Conservation (phyloP, 2,113 vertebrate genomes). For the Theristicus caerulescens region DNA sequence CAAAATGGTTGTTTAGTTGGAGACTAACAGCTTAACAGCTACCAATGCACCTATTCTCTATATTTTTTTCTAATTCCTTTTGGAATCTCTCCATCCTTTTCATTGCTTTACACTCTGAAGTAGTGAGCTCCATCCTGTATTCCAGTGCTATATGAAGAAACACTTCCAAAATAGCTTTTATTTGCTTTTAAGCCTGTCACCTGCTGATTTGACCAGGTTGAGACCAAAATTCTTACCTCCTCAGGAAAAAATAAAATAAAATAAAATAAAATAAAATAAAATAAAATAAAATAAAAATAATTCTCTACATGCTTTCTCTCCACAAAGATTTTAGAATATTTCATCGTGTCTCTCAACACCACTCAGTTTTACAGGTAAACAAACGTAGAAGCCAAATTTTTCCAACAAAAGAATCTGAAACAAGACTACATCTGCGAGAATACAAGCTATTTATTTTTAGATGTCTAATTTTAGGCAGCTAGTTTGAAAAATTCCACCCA, state of each 20-base stretch:
- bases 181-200: not conserved
- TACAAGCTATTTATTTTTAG: slow-evolving; percentile 27
- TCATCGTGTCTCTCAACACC: not conserved
- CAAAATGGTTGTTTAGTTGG: not conserved
- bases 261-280: not conserved
- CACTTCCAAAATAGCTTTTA: not conserved
- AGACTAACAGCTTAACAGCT: not conserved
- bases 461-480: slow-evolving; percentile 18
- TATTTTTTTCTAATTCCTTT: not conserved
- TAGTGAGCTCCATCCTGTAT: not conserved
- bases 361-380: not conserved
- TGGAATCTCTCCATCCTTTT: not conserved
- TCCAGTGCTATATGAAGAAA: not conserved
- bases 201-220: not conserved
- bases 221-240: not conserved
- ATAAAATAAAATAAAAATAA: too few species aligned
- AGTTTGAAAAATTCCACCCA: slow-evolving; percentile 9
- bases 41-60: not conserved
- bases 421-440: not conserved
- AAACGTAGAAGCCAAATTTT: not conserved
- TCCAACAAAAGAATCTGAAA: not conserved
- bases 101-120: not conserved
- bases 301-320: not conserved
- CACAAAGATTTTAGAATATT: not conserved
- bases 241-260: not conserved